Evolutionary conservation across 2,797 vertebrate genomes (phyloP).

Genomic region (Diceros bicornis): DNA sequence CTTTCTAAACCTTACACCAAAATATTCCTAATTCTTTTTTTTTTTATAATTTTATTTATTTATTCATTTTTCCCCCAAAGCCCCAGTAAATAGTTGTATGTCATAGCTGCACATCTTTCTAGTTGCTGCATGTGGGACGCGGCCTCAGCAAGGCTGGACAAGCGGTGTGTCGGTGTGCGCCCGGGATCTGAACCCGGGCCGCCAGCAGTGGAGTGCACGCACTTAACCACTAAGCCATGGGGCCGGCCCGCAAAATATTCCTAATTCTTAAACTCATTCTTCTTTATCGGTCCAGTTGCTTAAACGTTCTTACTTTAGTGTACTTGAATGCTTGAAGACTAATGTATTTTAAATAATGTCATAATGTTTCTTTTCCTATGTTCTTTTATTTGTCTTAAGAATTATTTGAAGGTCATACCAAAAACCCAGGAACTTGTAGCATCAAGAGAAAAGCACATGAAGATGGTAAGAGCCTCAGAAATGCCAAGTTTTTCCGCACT

Average conservation of each 20-base stretch:
- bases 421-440: constrained; percentile 75
- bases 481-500: constrained; percentile 30
- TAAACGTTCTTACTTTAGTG: constrained; percentile 7
- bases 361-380: constrained; percentile 54
- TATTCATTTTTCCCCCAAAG: too few species aligned
- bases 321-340: constrained; percentile 20
- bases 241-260: not conserved
- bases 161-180: too few species aligned
- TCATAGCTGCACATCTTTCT: too few species aligned
- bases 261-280: constrained; percentile 39
- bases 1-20: not conserved
- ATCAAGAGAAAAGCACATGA: constrained; percentile 86
- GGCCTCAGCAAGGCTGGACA: too few species aligned
- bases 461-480: constrained; percentile 83
- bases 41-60: too few species aligned
- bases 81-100: too few species aligned
- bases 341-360: constrained; percentile 41
- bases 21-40: too few species aligned
- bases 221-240: too few species aligned
- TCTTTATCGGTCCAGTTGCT: not conserved
- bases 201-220: too few species aligned
- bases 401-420: constrained; percentile 83
- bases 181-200: too few species aligned
- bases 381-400: constrained; percentile 80
- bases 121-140: too few species aligned